Conservation (phyloP, 2,888 invertebrate genomes). For the Dynastes grantii region DNA sequence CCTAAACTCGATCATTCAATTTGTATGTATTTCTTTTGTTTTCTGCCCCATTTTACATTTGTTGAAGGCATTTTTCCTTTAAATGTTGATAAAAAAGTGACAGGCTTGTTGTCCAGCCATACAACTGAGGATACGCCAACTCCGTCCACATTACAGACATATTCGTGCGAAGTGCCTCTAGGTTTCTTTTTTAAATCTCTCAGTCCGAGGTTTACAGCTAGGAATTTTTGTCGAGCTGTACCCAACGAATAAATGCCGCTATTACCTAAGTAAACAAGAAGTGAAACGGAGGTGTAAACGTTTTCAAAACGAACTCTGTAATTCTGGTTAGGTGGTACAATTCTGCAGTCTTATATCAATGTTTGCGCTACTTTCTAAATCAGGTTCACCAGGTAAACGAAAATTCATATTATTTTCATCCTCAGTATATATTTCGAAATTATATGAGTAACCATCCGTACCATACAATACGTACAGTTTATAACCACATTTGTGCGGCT, state of each 20-base stretch:
- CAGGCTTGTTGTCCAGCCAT: not conserved
- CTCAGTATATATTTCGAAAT: slow-evolving; percentile 4
- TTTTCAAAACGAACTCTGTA: too few species aligned
- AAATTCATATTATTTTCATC: not conserved
- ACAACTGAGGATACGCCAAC: not conserved
- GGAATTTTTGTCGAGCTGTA: too few species aligned
- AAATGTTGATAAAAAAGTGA: not conserved
- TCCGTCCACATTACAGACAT: not conserved
- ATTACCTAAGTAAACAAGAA: too few species aligned
- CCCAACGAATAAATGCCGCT: too few species aligned
- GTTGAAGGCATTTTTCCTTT: not conserved
- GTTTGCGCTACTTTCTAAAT: too few species aligned
- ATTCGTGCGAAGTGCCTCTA: not conserved
- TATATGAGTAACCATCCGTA: not conserved
- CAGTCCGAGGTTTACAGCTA: too few species aligned
- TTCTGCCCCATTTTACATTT: not conserved
- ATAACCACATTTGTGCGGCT: not conserved
- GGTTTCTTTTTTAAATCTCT: too few species aligned
- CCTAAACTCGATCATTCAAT: slow-evolving; percentile 17
- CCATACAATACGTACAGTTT: not conserved
- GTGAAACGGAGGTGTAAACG: too few species aligned
- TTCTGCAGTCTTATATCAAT: too few species aligned
- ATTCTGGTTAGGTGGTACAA: too few species aligned
- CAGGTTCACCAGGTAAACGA: too few species aligned
- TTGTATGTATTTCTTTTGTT: slow-evolving; percentile 3